These are phyloP conservation scores for Orussus abietinus DNA, from an alignment of 1,140 invertebrate species.

Conservation along the genomic window DNA sequence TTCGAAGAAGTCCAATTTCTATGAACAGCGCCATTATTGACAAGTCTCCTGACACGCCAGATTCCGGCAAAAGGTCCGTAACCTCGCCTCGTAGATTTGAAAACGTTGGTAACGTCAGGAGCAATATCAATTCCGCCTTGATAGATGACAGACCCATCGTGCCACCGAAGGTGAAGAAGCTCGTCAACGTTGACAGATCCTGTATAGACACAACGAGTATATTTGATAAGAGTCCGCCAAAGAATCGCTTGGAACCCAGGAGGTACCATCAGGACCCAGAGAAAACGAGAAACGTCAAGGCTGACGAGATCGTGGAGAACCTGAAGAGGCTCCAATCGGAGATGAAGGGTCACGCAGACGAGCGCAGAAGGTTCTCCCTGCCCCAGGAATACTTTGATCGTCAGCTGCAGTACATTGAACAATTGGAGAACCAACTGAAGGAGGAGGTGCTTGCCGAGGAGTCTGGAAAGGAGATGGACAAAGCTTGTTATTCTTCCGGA, in stretches of 20 bases:
- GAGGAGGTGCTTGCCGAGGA: constrained; percentile 36
- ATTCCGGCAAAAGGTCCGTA: no score
- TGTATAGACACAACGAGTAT: constrained; percentile 49
- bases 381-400: constrained; percentile 64
- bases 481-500: no score
- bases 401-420: constrained; percentile 66
- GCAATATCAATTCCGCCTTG: constrained; percentile 41
- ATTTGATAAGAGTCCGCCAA: constrained; percentile 35
- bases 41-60: constrained; percentile 21
- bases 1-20: constrained; percentile 34
- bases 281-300: constrained; percentile 23
- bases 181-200: constrained; percentile 40
- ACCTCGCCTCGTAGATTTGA: no score
- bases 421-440: constrained; percentile 43
- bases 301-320: constrained; percentile 34
- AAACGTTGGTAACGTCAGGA: not conserved
- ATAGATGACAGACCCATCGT: constrained; percentile 41
- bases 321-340: constrained; percentile 33
- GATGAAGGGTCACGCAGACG: constrained; percentile 35
- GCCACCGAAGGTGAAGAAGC: constrained; percentile 31
- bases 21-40: constrained; percentile 43
- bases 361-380: constrained; percentile 55
- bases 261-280: constrained; percentile 21
- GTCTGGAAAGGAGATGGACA: constrained; percentile 17
- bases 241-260: not conserved